These are phyloP conservation scores for Lepisosteus oculatus DNA, from an alignment of 2,113 vertebrate species.

Conservation along the genomic window DNA sequence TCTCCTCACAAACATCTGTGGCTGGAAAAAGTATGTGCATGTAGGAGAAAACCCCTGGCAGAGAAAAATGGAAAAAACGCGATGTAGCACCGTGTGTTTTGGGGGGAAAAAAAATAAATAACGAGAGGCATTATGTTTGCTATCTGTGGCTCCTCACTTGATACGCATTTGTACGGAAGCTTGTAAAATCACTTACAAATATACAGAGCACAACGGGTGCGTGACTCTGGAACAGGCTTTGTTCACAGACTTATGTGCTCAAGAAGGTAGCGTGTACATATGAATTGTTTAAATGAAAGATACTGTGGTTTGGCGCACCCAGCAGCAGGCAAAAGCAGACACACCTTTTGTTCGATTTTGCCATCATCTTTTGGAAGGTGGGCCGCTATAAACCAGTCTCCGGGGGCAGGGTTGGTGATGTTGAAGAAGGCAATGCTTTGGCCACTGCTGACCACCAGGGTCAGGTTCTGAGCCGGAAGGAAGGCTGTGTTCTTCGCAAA, in stretches of 20 bases:
- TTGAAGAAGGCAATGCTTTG: slow-evolving; percentile 73
- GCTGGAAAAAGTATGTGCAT: slow-evolving; percentile 87
- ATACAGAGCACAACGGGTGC: too few relatives aligned
- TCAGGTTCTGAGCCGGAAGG: slow-evolving; percentile 64
- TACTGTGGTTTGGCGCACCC: too few relatives aligned
- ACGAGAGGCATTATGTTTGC: too few relatives aligned
- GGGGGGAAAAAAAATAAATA: too few relatives aligned
- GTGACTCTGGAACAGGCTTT: too few relatives aligned
- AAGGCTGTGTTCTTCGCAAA: slow-evolving; percentile 72
- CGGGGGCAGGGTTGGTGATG: slow-evolving; percentile 73
- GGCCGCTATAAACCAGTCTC: slow-evolving; percentile 87
- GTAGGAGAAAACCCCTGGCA: slow-evolving; percentile 77
- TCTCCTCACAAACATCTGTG: slow-evolving; percentile 82
- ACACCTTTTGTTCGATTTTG: slow-evolving; percentile 90
- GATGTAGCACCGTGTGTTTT: neutral
- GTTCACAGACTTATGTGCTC: too few relatives aligned
- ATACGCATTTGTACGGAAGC: too few relatives aligned
- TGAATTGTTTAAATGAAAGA: too few relatives aligned
- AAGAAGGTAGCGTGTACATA: too few relatives aligned
- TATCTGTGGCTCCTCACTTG: too few relatives aligned
- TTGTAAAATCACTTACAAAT: too few relatives aligned
- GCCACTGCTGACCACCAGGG: slow-evolving; percentile 51
- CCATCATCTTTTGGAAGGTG: slow-evolving; percentile 84
- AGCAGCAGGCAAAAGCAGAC: neutral
- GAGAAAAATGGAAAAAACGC: slow-evolving; percentile 6